Base-by-base conservation (phyloP, 37 sponge, comb jelly and placozoan species). In the Haliclona indistincta region DNA sequence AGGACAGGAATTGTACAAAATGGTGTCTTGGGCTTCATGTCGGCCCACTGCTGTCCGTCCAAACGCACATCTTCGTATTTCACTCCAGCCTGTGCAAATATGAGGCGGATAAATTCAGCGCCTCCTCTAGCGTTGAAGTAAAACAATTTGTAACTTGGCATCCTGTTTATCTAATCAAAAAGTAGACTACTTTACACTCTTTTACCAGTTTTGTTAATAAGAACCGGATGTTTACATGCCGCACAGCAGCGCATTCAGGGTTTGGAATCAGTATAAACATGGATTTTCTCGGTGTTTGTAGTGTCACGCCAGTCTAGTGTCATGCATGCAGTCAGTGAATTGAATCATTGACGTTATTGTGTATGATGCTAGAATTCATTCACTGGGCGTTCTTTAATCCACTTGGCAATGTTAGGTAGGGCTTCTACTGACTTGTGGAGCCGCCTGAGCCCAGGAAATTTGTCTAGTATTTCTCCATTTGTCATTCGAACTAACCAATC, bases 341-440 rank as follows among this genome's bases (percentile, higher is more conserved):
- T n/a, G n/a, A n/a, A n/a, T n/a, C n/a, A n/a, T n/a, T n/a, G n/a
- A n/a, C n/a, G n/a, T n/a, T n/a, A n/a, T n/a, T n/a, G n/a, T n/a
- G n/a, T n/a, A n/a, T n/a, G n/a, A n/a, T n/a, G n/a, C n/a, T 56
- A 83, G 55, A 56, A 58, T 38, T 56, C 41, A 19, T 78, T 77
- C 43, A 77, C 25, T 22, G 86, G 86, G 1, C 80, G 53, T 40
- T 74, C 70, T 38, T 73, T 73, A 17, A 86, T 56, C 86, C 86
- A 86, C 58, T 79, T 79, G 3, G 80, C 80, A 55, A 86, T 79
- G 53, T 74, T 74, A 40, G 86, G 80, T 19, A 74, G 74, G n/a
- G 54, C 34, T 34, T 73, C 67, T 4, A 86, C 74, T 37, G 63
- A n/a, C 35, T 43, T 62, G 10, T n/a, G 79, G 29, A 73, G 49